These are phyloP conservation scores for Lepus europaeus DNA, from an alignment of 2,113 vertebrate genomes.

Conservation along the genomic window DNA sequence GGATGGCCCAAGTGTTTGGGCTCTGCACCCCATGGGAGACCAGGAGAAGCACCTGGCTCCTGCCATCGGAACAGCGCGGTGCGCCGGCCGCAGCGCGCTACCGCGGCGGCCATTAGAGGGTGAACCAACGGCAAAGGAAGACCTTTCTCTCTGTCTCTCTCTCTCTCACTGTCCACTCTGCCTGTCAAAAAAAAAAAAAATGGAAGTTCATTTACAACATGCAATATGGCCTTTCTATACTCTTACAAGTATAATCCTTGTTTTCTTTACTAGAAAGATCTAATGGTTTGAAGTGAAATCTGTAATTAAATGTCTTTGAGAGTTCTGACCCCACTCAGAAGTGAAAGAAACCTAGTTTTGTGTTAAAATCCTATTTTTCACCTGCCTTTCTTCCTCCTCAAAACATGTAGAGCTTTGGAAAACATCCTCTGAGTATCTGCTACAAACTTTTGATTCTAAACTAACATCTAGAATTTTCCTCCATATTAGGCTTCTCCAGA, in stretches of 20 bases:
- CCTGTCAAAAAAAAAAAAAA: no score
- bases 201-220: constrained; percentile 56
- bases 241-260: background rate
- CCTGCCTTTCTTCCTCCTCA: background rate
- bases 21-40: no score
- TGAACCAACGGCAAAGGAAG: no score
- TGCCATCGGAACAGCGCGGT: no score
- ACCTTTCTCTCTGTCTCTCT: no score
- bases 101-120: no score
- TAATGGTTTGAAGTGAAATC: constrained; percentile 42
- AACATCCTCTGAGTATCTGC: background rate
- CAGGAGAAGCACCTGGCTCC: no score
- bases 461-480: background rate
- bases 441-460: background rate
- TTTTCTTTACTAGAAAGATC: background rate
- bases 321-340: background rate
- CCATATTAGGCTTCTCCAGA: background rate
- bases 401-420: background rate
- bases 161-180: no score
- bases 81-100: no score
- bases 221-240: constrained; percentile 33
- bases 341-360: constrained; percentile 2
- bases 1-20: no score
- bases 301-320: background rate
- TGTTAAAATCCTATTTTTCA: background rate